A percentile compares a stretch with the other conserved stretches of the same genome.
Conservation (phyloP, 2,797 vertebrate genomes). For the Lagocephalus sceleratus region DNA sequence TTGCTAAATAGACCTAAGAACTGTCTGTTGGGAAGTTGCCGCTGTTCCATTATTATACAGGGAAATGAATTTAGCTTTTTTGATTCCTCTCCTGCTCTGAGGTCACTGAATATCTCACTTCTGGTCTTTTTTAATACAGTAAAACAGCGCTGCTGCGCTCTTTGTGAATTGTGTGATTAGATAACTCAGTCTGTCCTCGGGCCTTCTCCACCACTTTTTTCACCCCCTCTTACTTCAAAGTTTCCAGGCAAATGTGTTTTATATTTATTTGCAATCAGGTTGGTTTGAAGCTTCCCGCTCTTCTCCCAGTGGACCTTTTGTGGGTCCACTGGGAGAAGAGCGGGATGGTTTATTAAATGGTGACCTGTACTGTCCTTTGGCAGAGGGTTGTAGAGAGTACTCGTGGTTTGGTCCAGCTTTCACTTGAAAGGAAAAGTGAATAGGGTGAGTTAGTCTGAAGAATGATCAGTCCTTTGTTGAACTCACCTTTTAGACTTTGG, state of each 20-base stretch:
- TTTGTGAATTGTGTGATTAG: conserved; percentile 11
- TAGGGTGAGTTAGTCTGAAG: conserved; percentile 5
- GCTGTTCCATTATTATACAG: neutral
- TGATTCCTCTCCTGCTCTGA: neutral
- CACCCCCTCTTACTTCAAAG: conserved; percentile 40
- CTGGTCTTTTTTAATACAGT: neutral
- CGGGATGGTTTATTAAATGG: conserved; percentile 44
- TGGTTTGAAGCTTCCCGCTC: conserved; percentile 38
- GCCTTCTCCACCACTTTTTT: conserved; percentile 11
- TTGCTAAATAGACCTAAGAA: too few species aligned
- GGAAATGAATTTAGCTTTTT: neutral
- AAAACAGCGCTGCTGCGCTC: neutral
- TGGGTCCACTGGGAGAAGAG: conserved; percentile 19
- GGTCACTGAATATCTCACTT: neutral
- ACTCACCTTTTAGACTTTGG: neutral
- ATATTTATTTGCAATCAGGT: conserved; percentile 22
- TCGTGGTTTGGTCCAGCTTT: neutral
- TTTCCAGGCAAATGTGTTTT: conserved; percentile 21
- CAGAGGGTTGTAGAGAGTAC: conserved; percentile 2
- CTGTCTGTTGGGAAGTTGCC: too few species aligned
- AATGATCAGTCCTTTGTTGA: neutral
- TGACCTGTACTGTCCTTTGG: conserved; percentile 12
- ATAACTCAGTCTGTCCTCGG: conserved; percentile 8
- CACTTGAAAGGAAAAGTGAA: neutral
- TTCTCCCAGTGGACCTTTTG: conserved; percentile 22